Evolutionary conservation across 2,113 vertebrate genomes (phyloP).

Genomic region (Sander lucioperca): DNA sequence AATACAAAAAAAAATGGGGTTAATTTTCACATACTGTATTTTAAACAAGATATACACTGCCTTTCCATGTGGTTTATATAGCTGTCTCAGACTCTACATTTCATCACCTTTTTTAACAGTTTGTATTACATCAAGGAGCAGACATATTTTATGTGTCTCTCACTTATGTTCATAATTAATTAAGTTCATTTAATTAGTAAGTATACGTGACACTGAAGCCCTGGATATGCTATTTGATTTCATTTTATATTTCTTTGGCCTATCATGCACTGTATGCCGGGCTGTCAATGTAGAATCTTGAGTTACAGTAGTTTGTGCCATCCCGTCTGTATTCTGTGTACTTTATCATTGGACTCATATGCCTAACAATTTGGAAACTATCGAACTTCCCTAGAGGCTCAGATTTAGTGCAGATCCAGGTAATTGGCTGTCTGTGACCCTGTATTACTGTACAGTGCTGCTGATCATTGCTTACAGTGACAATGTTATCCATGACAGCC

Average conservation of each 20-base stretch:
- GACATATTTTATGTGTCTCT: too few species aligned
- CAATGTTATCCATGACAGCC: background rate
- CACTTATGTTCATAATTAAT: too few species aligned
- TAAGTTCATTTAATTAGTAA: background rate
- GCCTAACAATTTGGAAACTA: background rate
- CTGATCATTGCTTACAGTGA: background rate
- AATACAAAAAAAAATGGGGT: too few species aligned
- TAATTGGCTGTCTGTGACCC: background rate
- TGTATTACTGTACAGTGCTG: background rate
- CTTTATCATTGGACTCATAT: slow-evolving; percentile 4
- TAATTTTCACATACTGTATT: too few species aligned
- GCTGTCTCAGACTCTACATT: too few species aligned
- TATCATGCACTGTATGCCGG: background rate
- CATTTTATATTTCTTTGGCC: background rate
- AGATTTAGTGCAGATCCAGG: background rate
- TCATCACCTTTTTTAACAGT: too few species aligned
- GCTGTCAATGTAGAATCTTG: background rate
- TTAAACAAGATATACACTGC: too few species aligned
- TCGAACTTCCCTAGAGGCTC: background rate
- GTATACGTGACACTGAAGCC: background rate
- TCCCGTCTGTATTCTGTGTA: background rate
- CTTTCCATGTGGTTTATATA: too few species aligned
- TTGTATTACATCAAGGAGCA: too few species aligned
- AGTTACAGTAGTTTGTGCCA: background rate
- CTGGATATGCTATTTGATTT: background rate